Evolutionary conservation across 2,888 invertebrate genomes (phyloP).

Genomic region (Shargacucullia verbasci): DNA sequence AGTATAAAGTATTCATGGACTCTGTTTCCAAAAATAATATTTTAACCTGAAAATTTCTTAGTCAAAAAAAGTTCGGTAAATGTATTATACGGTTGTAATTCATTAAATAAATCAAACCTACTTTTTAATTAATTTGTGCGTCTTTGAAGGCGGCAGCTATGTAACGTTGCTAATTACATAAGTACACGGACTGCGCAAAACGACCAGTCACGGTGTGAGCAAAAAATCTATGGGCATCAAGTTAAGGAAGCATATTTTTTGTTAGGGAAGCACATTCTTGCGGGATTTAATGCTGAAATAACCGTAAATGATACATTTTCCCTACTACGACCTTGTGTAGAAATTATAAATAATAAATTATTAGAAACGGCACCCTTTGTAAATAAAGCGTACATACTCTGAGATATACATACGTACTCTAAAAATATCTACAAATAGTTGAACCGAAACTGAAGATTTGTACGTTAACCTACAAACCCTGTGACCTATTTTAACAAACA

Average conservation of each 20-base stretch:
- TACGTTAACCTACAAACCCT: conserved; percentile 28
- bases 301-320: conserved; percentile 32
- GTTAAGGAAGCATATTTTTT: conserved; percentile 32
- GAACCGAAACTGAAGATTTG: conserved; percentile 25
- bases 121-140: conserved; percentile 46
- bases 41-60: conserved; percentile 61
- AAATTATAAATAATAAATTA: too few relatives aligned
- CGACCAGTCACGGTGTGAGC: conserved; percentile 26
- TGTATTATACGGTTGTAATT: conserved; percentile 61
- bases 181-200: conserved; percentile 14
- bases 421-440: conserved; percentile 12
- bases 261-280: too few relatives aligned
- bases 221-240: conserved; percentile 37
- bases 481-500: conserved; percentile 34
- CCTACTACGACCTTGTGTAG: conserved; percentile 12
- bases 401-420: too few relatives aligned
- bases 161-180: conserved; percentile 19
- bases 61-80: conserved; percentile 59
- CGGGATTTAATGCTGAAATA: too few relatives aligned
- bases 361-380: conserved; percentile 11
- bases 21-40: conserved; percentile 66
- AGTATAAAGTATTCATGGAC: conserved; percentile 64
- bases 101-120: conserved; percentile 59
- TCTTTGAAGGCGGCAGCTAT: conserved; percentile 17
- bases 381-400: background rate